Evolutionary conservation across 92 coral and sea anemone genomes (phyloP).

Genomic region (Chrysogorgia sp.): DNA sequence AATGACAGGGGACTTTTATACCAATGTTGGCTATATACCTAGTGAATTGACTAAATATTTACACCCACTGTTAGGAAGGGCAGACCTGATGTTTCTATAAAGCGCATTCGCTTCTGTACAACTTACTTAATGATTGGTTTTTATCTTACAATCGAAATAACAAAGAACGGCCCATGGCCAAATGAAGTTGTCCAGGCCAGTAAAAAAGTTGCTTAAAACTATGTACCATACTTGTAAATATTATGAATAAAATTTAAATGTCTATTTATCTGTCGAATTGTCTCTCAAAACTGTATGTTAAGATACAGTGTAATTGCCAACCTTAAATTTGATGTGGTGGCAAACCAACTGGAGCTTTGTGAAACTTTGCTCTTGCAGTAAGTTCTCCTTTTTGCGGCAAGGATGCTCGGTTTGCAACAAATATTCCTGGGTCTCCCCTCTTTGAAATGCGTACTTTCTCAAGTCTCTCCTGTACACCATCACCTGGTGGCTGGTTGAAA

Average conservation of each 20-base stretch:
- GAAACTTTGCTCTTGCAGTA: too few species aligned
- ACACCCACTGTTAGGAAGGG: conserved; percentile 13
- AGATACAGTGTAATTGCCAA: conserved; percentile 12
- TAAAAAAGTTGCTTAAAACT: conserved; percentile 50
- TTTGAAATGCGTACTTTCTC: conserved; percentile 35
- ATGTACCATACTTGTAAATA: conserved; percentile 30
- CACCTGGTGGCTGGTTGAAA: conserved; percentile 68
- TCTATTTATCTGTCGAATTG: neutral
- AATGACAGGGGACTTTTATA: neutral
- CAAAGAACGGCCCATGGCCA: conserved; percentile 52
- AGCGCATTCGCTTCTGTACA: conserved; percentile 46
- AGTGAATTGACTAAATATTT: conserved; percentile 32
- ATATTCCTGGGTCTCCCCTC: conserved; percentile 54
- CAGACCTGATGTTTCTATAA: conserved; percentile 38
- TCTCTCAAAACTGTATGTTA: neutral
- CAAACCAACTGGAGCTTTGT: conserved; percentile 66
- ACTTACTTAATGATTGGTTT: conserved; percentile 55
- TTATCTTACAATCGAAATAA: conserved; percentile 42
- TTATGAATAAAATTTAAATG: conserved; percentile 17
- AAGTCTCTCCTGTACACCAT: conserved; percentile 49
- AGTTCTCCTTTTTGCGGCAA: conserved; percentile 60
- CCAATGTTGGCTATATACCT: conserved; percentile 14
- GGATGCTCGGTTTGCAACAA: conserved; percentile 44
- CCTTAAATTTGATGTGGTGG: conserved; percentile 50
- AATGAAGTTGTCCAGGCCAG: conserved; percentile 55